Evolutionary conservation across 2,888 invertebrate species (phyloP), one percentile per base, ranked within the genome.

Genomic region (Hylaea fasciaria): DNA sequence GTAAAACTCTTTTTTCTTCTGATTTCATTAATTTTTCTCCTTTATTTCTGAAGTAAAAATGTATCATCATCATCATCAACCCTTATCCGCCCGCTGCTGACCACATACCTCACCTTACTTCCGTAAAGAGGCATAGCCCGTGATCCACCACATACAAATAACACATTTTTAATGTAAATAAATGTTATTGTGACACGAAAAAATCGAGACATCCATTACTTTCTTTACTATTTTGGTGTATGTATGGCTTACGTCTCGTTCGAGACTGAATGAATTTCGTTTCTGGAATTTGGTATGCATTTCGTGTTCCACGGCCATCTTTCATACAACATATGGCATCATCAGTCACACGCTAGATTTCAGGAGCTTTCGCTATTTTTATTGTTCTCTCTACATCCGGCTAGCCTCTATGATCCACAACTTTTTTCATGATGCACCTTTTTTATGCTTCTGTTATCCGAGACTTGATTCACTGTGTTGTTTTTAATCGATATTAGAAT

Each of bases 331-430:
- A 60, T 55, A 55, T 51, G 60, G 51, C 45, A 28, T 49, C 50
- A 51, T 60, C 50, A 51, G 35, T 60, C 60, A 55, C 16, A 14
- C 28, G 28, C 16, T 11, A 12, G 32, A 41, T 11, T 57, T 37
- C 41, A 41, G 60, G 37, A 46, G 46, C 35, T 60, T 55, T 46
- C 40, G 48, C 14, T 51, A 46, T 50, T 58, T 55, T 60, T 60
- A 55, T 55, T 60, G 54, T 55, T 46, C 50, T 53, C 22, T 28
- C 48, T 50, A 49, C 16, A 8, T 16, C 9, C 41, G 16, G 17
- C 9, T 40, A 28, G 13, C 28, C 7, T 29, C 16, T 51, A 29
- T 16, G 39, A 51, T 40, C 3, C 5, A 28, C 37, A 29, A 29
- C 44, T 47, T 44, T 16, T 28, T 12, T 22, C 0, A 12, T 43